A percentile compares a stretch with the other conserved stretches of the same genome.
phyloP scores from a whole-genome alignment of 2,888 invertebrate genomes.

The Plebejus argus region DNA sequence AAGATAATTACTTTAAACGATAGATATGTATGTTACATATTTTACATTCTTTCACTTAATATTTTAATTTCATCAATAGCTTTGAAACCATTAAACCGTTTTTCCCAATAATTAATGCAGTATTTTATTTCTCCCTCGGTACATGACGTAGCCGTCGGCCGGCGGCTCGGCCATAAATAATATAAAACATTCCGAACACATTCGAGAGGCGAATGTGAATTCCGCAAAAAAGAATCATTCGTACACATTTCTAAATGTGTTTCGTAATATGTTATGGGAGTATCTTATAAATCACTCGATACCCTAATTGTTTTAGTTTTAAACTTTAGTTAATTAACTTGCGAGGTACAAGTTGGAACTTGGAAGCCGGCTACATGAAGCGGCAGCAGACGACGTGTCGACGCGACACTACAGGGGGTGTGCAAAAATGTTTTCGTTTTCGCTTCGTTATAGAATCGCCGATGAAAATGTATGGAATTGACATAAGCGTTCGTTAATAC shows the following conservation, averaged over 20 bases:
- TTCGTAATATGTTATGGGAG: neutral
- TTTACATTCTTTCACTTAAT: too few species aligned
- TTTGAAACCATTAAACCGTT: neutral
- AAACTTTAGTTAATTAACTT: neutral
- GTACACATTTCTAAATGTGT: constrained; percentile 18
- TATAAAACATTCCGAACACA: constrained; percentile 23
- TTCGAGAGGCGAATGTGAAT: neutral
- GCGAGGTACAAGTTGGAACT: neutral
- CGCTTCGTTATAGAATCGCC: too few species aligned
- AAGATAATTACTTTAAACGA: too few species aligned
- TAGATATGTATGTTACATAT: too few species aligned
- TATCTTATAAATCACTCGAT: constrained; percentile 5
- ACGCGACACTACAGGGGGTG: too few species aligned
- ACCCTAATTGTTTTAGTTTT: neutral
- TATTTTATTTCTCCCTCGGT: neutral
- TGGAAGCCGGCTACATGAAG: too few species aligned
- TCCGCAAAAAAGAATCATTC: constrained; percentile 17
- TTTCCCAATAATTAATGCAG: neutral
- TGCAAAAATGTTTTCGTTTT: too few species aligned
- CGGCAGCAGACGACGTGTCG: too few species aligned
- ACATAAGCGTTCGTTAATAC: too few species aligned
- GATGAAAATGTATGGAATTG: too few species aligned
- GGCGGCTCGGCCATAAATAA: constrained; percentile 14
- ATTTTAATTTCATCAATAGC: neutral
- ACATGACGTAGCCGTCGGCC: neutral